Evolutionary conservation across 2,113 vertebrate species (phyloP).

Genomic region (Mormyrus iriodes): DNA sequence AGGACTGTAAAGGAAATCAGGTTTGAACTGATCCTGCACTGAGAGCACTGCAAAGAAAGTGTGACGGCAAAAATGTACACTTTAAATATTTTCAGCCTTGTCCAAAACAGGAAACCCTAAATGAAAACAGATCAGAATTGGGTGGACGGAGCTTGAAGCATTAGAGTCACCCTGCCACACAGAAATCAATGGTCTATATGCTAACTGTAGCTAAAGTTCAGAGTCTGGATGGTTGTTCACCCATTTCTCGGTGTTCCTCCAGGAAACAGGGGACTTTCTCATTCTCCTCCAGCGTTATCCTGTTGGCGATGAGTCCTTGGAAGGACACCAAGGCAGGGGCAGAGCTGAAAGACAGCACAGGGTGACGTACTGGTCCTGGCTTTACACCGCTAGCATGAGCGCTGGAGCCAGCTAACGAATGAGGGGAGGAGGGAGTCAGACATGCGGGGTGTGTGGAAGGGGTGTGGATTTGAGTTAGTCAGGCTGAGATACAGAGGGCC

Average conservation of each 20-base stretch:
- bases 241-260: background rate
- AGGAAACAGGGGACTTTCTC: background rate
- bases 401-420: background rate
- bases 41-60: too few species aligned
- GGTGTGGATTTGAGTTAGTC: background rate
- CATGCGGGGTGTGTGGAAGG: background rate
- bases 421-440: background rate
- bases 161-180: background rate
- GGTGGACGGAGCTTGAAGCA: background rate
- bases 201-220: background rate
- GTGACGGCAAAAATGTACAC: background rate
- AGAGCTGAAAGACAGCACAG: background rate
- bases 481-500: background rate
- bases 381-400: background rate
- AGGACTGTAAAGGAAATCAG: background rate
- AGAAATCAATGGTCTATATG: background rate
- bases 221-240: background rate
- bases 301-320: slow-evolving; percentile 11
- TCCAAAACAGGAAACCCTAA: too few species aligned
- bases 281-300: slow-evolving; percentile 19
- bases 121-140: background rate
- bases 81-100: background rate
- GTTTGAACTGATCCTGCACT: background rate
- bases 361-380: background rate
- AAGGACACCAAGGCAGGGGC: slow-evolving; percentile 17